These are phyloP conservation scores for Panagrolaimus sp. DNA, from an alignment of 1,140 invertebrate species.

Conservation along the genomic window DNA sequence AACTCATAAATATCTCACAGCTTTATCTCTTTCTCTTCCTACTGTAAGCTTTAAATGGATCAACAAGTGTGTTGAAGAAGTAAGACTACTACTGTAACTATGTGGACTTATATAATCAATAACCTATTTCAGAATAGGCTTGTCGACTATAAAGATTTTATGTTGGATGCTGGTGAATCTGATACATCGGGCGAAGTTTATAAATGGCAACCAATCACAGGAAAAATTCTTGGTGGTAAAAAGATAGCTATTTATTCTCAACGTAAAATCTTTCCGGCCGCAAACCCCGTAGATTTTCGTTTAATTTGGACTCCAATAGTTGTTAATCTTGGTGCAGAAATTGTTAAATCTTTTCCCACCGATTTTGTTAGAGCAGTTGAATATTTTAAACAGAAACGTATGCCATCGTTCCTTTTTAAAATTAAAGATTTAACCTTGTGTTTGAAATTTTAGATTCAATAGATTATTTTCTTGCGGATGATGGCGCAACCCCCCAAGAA, in stretches of 20 bases:
- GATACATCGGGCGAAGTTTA: neutral
- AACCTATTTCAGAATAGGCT: slow-evolving; percentile 34
- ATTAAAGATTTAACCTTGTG: neutral
- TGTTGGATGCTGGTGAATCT: slow-evolving; percentile 44
- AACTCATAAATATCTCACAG: slow-evolving; percentile 55
- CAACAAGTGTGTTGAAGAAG: slow-evolving; percentile 40
- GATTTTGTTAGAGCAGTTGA: neutral
- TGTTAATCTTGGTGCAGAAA: neutral
- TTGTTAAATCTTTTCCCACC: neutral
- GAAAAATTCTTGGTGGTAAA: slow-evolving; percentile 14
- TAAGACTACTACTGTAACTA: neutral
- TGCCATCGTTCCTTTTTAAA: neutral
- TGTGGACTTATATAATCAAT: neutral
- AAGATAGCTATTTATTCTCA: neutral
- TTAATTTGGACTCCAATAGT: neutral
- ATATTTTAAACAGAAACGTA: too few relatives aligned
- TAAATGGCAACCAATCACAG: slow-evolving; percentile 4
- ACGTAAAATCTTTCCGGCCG: neutral
- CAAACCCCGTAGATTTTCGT: neutral
- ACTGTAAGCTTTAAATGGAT: slow-evolving; percentile 51
- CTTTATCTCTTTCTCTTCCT: slow-evolving; percentile 49
- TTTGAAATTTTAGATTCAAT: neutral
- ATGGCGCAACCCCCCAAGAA: neutral
- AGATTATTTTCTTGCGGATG: slow-evolving; percentile 4
- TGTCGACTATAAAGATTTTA: slow-evolving; percentile 36